Base-by-base conservation (phyloP, 2,113 vertebrate genomes). In the Boulengeromyrus knoepffleri region DNA sequence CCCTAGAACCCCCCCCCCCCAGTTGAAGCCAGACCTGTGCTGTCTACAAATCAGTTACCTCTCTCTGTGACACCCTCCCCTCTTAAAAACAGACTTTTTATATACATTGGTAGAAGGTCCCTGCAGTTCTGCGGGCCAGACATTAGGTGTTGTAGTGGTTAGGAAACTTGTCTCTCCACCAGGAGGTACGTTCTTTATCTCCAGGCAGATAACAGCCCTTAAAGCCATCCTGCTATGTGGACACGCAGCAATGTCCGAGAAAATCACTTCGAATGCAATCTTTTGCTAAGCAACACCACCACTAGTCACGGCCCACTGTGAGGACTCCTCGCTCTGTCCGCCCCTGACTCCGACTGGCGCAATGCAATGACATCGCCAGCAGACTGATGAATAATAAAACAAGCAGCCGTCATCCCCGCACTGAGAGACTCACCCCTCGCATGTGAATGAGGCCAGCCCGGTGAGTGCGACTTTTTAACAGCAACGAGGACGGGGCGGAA, bases 381-480 rank as follows among this genome's bases (percentile, higher is more conserved):
- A 86, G 84, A 86, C 24, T 86, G 84, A 86, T 86, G 84, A 86
- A 86, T 86, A 86, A 86, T 86, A 49, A 86, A 50, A 49, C 45
- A 50, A 86, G 45, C 42, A 86, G 13, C 45, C 84, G 10, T 86
- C 84, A 86, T 86, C 45, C 24, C 24, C 0, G n/a, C n/a, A 12
- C n/a, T 12, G 24, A 49, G 21, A 85, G 5, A 4, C 45, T 47
- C 46, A 1, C 46, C 84, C 84, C 46, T 50, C 21, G 84, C 45
- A 86, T 47, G 84, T 10, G 84, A 86, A 86, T 86, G 84, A 86
- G 84, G 19, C 21, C 21, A 8, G 7, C n/a, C 47, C 47, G 3
- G 24, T 27, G 46, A 47, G 42, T 50, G 46, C 1, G 84, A 47
- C 21, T n/a, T 86, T n/a, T 50, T 50, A 47, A 86, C 62, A 86